Evolutionary conservation across 2,113 vertebrate genomes (phyloP).

Genomic region (Tetrax tetrax): DNA sequence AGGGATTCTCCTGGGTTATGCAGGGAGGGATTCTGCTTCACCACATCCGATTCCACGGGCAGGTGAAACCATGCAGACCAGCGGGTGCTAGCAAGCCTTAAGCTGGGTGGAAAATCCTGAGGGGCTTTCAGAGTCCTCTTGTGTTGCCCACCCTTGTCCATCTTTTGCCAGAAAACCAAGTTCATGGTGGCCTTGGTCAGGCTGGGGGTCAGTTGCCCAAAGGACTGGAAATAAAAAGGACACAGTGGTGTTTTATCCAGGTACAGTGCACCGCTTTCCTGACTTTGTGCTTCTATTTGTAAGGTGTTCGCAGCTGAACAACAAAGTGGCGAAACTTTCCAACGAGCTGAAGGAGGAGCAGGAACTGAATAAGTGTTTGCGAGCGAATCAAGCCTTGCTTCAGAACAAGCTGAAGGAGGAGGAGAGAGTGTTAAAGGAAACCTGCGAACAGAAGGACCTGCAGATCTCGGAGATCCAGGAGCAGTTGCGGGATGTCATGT

Average conservation of each 20-base stretch:
- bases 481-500: constrained; percentile 96
- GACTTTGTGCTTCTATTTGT: background rate
- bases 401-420: constrained; percentile 90
- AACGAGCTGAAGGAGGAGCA: constrained; percentile 95
- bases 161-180: background rate
- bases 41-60: background rate
- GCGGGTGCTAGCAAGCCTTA: background rate
- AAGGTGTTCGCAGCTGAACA: constrained; percentile 89
- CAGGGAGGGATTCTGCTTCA: background rate
- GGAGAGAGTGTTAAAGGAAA: constrained; percentile 83
- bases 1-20: background rate
- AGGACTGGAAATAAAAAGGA: background rate
- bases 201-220: background rate
- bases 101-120: background rate
- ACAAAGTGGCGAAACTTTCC: constrained; percentile 84
- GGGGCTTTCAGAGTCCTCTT: background rate
- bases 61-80: background rate
- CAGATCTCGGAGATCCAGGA: constrained; percentile 91
- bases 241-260: background rate
- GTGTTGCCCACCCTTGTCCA: background rate
- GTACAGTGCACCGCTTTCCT: background rate
- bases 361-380: constrained; percentile 94
- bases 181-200: background rate
- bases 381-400: constrained; percentile 90
- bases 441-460: constrained; percentile 83